Base-by-base conservation (phyloP, 2,888 invertebrate genomes). In the Beris chalybata region DNA sequence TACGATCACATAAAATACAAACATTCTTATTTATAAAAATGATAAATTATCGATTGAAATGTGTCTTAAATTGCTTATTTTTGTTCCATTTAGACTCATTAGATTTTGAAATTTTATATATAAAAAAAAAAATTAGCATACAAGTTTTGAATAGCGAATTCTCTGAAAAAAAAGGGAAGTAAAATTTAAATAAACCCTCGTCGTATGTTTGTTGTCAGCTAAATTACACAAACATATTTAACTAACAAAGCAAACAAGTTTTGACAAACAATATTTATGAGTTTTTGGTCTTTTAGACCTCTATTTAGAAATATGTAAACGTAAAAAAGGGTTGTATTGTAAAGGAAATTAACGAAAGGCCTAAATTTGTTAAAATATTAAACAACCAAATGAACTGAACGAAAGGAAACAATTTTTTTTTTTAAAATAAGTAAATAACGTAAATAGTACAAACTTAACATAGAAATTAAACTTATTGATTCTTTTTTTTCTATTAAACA, bases 401-500 rank as follows among this genome's bases (percentile, higher is more conserved):
- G 15, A 13, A 48, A 12, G 15, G 22, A 32, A 61, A 50, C 38
- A 15, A 47, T 61, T 38, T 43, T 61, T 38, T 61, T 38, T 5
- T 32, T 32, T 32, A 5, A 38, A 38, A 38, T 38, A 38, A 50
- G 45, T 13, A 29, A 22, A 31, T 29, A 50, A 29, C 38, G 11
- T 52, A 61, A 38, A 61, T 61, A 61, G 61, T 61, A 61, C 61
- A 61, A 61, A 61, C 30, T 7, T 58, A 58, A 45, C 45, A 30
- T 44, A 58, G 22, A 29, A 47, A 13, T 45, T 45, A 58, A 52
- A 38, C 9, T 38, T 38, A 38, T 38, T 38, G 7, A 52, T 58
- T 45, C 5, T 56, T 32, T 43, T 32, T 56, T 43, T 38, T 30
- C 32, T 15, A 47, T 47, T 13, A 47, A n/a, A 50, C 50, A 22